phyloP scores from a whole-genome alignment of 2,113 vertebrate genomes.

The Picathartes gymnocephalus region DNA sequence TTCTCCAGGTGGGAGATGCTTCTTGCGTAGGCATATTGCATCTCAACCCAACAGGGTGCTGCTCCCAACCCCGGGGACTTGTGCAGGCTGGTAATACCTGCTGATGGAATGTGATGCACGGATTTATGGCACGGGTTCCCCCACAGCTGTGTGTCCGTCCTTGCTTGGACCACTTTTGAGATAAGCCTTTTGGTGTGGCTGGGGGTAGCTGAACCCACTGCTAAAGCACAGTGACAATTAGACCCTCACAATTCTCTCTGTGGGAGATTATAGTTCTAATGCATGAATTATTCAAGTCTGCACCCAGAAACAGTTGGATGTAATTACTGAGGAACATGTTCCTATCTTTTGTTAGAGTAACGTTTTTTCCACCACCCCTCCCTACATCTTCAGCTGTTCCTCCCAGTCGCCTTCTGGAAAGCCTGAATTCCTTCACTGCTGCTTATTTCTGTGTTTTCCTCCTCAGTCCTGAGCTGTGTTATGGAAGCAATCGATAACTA shows the following conservation, averaged over 20 bases:
- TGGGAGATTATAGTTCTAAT: background rate
- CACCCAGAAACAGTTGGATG: background rate
- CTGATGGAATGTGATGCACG: background rate
- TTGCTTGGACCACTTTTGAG: background rate
- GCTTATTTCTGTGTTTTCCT: background rate
- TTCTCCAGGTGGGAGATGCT: background rate
- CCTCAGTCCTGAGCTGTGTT: background rate
- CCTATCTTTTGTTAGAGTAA: background rate
- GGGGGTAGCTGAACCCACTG: background rate
- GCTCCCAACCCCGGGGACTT: background rate
- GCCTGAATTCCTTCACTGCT: background rate
- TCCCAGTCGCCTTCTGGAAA: background rate
- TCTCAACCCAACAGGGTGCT: background rate
- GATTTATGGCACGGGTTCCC: background rate
- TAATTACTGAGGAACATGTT: background rate
- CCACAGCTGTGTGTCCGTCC: rapidly evolving
- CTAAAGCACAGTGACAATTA: background rate
- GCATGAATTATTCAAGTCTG: background rate
- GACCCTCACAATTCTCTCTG: background rate
- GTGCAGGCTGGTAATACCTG: background rate
- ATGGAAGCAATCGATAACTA: background rate
- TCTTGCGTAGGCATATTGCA: rapidly evolving
- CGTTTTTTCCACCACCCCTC: background rate
- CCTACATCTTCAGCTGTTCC: rapidly evolving
- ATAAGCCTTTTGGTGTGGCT: background rate